These are phyloP conservation scores for Chrysopa pallens DNA, from an alignment of 1,140 invertebrate species.

Conservation along the genomic window DNA sequence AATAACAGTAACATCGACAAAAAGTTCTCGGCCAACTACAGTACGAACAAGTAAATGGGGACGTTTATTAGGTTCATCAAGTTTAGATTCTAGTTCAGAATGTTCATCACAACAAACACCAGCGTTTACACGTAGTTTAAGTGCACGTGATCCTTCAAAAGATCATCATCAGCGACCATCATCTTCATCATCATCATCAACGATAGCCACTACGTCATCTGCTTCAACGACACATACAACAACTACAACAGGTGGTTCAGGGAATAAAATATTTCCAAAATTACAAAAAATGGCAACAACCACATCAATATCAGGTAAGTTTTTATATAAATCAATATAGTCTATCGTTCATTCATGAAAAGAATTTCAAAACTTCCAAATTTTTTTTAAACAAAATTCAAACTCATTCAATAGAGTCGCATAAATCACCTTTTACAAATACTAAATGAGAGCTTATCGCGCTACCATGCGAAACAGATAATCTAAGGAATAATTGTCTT, in stretches of 20 bases:
- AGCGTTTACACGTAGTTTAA: constrained; percentile 46
- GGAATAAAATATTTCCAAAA: constrained; percentile 57
- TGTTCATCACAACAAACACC: constrained; percentile 21
- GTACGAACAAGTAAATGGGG: constrained; percentile 51
- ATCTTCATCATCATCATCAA: constrained; percentile 15
- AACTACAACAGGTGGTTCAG: constrained; percentile 30
- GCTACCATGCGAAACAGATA: too few relatives aligned
- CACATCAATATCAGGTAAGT: constrained; percentile 12
- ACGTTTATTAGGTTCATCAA: constrained; percentile 53
- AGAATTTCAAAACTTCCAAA: too few relatives aligned
- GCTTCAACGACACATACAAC: constrained; percentile 26
- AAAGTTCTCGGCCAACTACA: constrained; percentile 12
- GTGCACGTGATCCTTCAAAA: constrained; percentile 42
- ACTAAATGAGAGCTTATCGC: too few relatives aligned
- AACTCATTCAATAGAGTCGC: not conserved
- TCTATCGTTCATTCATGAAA: too few relatives aligned
- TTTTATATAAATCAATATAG: too few relatives aligned
- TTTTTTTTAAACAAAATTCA: constrained; percentile 1
- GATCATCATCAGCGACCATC: constrained; percentile 24
- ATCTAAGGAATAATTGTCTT: too few relatives aligned
- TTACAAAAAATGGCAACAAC: constrained; percentile 29
- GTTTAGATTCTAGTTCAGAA: constrained; percentile 43
- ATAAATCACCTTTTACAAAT: not conserved
- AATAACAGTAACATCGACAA: constrained; percentile 18
- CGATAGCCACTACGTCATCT: constrained; percentile 18